Percentiles rank a stretch among this genome's conserved stretches.
phyloP scores from a whole-genome alignment of 2,113 vertebrate genomes.

The Dasypus novemcinctus region DNA sequence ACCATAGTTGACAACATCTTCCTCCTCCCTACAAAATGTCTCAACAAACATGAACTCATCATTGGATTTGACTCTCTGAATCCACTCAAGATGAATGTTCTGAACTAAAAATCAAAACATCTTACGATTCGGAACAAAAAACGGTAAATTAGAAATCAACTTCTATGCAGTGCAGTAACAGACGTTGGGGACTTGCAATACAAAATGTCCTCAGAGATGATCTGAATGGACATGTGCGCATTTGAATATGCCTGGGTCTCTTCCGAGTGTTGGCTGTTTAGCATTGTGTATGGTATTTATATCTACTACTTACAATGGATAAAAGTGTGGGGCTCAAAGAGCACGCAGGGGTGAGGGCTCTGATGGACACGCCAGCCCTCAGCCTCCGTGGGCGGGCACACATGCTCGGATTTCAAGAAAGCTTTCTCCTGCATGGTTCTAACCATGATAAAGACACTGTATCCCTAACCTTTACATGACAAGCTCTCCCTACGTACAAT shows the following conservation, averaged over 20 bases:
- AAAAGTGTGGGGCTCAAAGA: background rate
- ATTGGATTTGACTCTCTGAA: conserved; percentile 17
- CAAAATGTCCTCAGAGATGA: background rate
- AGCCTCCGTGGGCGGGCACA: background rate
- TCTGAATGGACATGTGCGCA: background rate
- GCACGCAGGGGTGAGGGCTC: background rate
- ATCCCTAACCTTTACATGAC: background rate
- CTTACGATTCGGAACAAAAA: conserved; percentile 38
- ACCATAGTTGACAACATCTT: conserved; percentile 40
- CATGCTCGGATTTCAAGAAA: background rate
- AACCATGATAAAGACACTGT: background rate
- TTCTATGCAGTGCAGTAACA: background rate
- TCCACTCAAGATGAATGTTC: conserved; percentile 58
- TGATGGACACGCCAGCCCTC: background rate
- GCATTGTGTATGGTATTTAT: fast-evolving
- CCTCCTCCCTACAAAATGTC: background rate
- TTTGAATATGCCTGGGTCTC: background rate
- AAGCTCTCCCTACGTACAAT: conserved; percentile 13
- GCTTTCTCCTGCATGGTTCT: background rate
- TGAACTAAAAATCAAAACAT: conserved; percentile 60
- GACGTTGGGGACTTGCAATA: background rate
- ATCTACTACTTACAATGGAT: background rate
- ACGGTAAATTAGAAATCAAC: conserved; percentile 57
- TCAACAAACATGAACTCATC: conserved; percentile 40
- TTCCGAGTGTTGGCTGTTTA: fast-evolving